Evolutionary conservation across 1,140 invertebrate species (phyloP).

Genomic region (Leptinotarsa undecemlineata): DNA sequence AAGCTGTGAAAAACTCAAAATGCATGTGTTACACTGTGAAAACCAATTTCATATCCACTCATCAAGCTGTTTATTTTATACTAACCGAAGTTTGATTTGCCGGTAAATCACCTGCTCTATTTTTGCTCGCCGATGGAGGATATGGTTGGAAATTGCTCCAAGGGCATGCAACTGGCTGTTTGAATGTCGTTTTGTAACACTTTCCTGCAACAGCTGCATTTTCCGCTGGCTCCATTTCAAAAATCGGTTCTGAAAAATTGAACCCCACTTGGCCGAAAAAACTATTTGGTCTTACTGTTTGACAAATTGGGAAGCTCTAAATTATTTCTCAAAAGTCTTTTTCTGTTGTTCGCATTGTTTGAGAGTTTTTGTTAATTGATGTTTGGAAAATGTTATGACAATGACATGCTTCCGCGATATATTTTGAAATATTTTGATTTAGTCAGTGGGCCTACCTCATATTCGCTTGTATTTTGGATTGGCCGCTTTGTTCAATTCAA

Average conservation of each 20-base stretch:
- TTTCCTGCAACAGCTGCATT: neutral
- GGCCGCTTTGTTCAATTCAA: too few relatives aligned
- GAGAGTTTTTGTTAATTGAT: slow-evolving; percentile 1
- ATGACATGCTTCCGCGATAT: neutral
- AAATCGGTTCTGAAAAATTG: neutral
- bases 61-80: neutral
- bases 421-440: too few relatives aligned
- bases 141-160: slow-evolving; percentile 42
- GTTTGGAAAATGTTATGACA: slow-evolving; percentile 13
- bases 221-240: neutral
- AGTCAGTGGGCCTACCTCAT: too few relatives aligned
- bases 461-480: too few relatives aligned
- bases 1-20: too few relatives aligned
- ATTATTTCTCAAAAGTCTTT: neutral
- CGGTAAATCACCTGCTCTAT: slow-evolving; percentile 28
- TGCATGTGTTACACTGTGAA: too few relatives aligned
- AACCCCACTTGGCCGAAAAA: neutral
- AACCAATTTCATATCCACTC: neutral
- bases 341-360: slow-evolving; percentile 10
- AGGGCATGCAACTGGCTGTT: slow-evolving; percentile 43
- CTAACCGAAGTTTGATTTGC: slow-evolving; percentile 7
- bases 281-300: neutral
- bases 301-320: neutral
- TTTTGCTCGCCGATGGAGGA: slow-evolving; percentile 38
- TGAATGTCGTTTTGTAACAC: slow-evolving; percentile 19